Evolutionary conservation across 2,888 invertebrate genomes (phyloP), one percentile per base, ranked within the genome.

Genomic region (Acrocyrtus sp.): DNA sequence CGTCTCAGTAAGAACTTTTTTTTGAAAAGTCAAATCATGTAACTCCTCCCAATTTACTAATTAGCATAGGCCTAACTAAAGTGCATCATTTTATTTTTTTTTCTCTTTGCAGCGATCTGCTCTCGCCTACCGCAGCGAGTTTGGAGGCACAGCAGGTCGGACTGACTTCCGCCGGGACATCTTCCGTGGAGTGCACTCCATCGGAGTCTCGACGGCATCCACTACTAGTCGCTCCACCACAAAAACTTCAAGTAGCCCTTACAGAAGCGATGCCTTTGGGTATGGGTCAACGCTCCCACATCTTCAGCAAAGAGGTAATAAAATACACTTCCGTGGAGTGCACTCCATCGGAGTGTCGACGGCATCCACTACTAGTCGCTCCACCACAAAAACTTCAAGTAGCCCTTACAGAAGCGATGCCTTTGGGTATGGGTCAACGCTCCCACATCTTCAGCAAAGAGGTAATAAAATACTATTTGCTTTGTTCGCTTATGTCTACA

Each of bases 211-310:
- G 12, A 95, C 96, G 0, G 95, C 96, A 0, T 95, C 95, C 73
- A 97, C 96, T 0, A 97, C 97, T 0, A 96, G 95, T 1, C 87
- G 95, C 77, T 96, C 96, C 29, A 96, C 96, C 0, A 95, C 94
- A 56, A 97, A 96, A 85, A 96, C 96, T 15, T 93, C 94, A 81
- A 95, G 95, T 27, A 95, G 95, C 84, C 95, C 95, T 10, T 96
- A 96, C 83, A 90, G 92, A 90, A 79, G 79, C 63, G 79, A 79
- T n/a, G 76, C 76, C 4, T 77, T 78, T 48, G 75, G 78, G 10
- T 80, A 78, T 51, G 78, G 78, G 10, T 66, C 70, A 22, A 74
- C 74, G 2, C 63, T 70, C 8, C 74, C 69, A 19, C 68, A 74
- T 58, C 57, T 67, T 50, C 68, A 68, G 41, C 58, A 70, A 45